phyloP scores from a whole-genome alignment of 1,140 invertebrate genomes.

The Cyclargus thomasi region DNA sequence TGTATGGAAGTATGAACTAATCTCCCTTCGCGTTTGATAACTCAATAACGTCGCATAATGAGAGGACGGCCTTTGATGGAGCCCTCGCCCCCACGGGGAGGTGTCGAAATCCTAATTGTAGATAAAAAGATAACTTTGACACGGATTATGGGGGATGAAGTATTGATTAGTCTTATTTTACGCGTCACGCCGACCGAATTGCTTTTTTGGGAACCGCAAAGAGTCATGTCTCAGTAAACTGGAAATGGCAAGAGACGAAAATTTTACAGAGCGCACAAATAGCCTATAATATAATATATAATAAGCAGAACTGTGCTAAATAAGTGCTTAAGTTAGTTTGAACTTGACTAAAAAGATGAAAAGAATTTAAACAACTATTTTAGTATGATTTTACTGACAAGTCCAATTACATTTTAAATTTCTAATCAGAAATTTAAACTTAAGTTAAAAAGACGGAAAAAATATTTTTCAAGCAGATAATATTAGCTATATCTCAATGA shows the following conservation, averaged over 20 bases:
- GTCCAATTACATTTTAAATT: no score
- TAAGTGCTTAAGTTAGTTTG: no score
- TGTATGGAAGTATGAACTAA: slow-evolving; percentile 73
- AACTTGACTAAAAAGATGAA: no score
- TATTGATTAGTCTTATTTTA: slow-evolving; percentile 42
- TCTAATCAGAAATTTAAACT: no score
- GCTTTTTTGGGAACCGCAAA: slow-evolving; percentile 9
- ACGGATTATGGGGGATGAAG: slow-evolving; percentile 33
- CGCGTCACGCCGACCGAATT: slow-evolving; percentile 19
- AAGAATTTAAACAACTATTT: no score
- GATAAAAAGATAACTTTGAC: slow-evolving; percentile 72
- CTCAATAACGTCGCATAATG: slow-evolving; percentile 71
- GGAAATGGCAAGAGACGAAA: neutral
- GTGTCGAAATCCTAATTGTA: slow-evolving; percentile 73
- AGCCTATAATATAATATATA: no score
- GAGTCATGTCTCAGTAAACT: neutral
- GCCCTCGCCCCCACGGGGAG: slow-evolving; percentile 35
- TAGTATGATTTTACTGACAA: no score
- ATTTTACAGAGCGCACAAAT: no score
- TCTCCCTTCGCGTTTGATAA: slow-evolving; percentile 67
- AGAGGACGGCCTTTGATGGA: slow-evolving; percentile 68
- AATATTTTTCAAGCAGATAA: no score
- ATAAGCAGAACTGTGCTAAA: no score
- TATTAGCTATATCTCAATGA: no score
- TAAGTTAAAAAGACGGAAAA: no score